Base-by-base conservation (phyloP, 2,888 invertebrate species). In the Coenonympha arcania region DNA sequence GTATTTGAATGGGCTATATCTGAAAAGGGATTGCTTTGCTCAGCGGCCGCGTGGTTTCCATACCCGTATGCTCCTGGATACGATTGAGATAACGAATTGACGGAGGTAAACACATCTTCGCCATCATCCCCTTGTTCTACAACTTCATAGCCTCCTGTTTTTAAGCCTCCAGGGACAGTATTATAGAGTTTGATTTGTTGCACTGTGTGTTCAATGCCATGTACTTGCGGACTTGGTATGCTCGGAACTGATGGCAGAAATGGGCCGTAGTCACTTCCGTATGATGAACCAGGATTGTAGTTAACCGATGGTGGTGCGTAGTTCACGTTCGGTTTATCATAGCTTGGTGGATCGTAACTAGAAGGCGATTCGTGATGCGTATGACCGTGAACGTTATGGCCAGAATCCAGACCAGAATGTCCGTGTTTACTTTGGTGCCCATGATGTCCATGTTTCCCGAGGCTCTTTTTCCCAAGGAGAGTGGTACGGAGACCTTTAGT, bases 101-200 rank as follows among this genome's bases (percentile, higher is more conserved):
- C 63, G 5, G 77, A 64, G 13, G 77, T 72, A 31, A 80, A 82
- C 0, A 70, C 66, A 36, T 79, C 77, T 1, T 81, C 80, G 0
- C 69, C 76, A 2, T 80, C 79, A 3, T 74, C 77, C 0, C 71
- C 79, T 30, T 81, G 68, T 57, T 87, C 87, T 1, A 79, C 86
- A 1, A 87, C 87, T 64, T 85, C 71, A 52, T 87, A 87, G 1
- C 84, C 82, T 19, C 54, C 61, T 2, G 62, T 65, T 0, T 77
- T 77, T 28, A 81, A 36, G 0, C 65, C 69, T 0, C 77, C 79
- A 0, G 84, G 84, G 8, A 75, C 56, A 0, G 81, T 78, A 50
- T 83, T 84, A 49, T 66, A 84, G 4, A 86, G 82, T 55, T 87
- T 80, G 0, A 83, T 78, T 61, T 87, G 79, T 55, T 80, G 80